Conservation (phyloP, 2,113 vertebrate species). For the Nicator chloris region DNA sequence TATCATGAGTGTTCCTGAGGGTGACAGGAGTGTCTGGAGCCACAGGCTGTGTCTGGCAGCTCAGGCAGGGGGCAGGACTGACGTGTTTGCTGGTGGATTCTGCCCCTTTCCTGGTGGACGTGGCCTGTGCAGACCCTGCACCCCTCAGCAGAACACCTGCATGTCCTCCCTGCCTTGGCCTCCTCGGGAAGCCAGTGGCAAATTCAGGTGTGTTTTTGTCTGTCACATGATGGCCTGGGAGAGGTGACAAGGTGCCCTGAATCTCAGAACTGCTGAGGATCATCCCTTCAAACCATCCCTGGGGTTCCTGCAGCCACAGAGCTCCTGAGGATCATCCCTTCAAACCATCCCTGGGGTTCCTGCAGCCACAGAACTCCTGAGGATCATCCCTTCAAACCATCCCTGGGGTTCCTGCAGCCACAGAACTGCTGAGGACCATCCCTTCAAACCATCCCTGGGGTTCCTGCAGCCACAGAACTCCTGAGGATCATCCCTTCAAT, state of each 20-base stretch:
- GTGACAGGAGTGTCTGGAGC: slow-evolving; percentile 28
- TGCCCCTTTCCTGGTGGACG: background rate
- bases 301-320: background rate
- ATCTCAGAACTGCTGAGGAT: background rate
- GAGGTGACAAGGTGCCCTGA: background rate
- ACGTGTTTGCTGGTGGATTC: background rate
- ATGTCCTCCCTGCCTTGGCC: background rate
- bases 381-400: no score
- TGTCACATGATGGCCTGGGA: background rate
- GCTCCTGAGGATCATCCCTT: background rate
- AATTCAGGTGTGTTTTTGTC: background rate
- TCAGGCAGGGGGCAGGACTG: background rate
- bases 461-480: background rate
- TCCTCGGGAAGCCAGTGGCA: background rate
- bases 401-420: background rate
- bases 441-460: background rate
- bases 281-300: background rate
- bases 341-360: background rate
- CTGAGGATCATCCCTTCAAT: background rate
- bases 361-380: background rate
- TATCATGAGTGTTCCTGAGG: slow-evolving; percentile 14
- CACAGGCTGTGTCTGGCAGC: background rate
- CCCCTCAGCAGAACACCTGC: background rate
- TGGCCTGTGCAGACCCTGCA: background rate
- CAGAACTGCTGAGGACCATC: background rate